phyloP scores from a whole-genome alignment of 2,888 invertebrate genomes.

The Erpobdella octoculata region DNA sequence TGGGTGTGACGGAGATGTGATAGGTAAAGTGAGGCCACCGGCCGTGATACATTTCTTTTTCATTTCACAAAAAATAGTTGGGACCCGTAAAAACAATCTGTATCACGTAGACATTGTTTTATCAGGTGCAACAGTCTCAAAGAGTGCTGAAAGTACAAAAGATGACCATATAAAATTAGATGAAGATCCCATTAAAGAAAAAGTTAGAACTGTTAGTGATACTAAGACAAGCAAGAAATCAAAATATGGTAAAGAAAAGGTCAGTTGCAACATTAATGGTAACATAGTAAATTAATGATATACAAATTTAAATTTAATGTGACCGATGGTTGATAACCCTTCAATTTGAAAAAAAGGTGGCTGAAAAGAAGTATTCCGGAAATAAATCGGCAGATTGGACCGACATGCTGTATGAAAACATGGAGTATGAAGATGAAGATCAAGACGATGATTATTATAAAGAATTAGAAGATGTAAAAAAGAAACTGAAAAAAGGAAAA shows the following conservation, averaged over 20 bases:
- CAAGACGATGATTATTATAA: neutral
- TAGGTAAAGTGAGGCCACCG: neutral
- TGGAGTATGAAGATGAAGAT: neutral
- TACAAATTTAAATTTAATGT: too few relatives aligned
- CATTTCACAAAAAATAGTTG: too few relatives aligned
- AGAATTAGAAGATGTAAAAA: neutral
- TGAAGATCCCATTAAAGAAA: neutral
- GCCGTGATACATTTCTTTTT: neutral
- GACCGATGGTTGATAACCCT: too few relatives aligned
- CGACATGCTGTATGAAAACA: neutral
- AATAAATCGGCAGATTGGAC: neutral
- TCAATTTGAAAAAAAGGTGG: too few relatives aligned
- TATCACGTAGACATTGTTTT: neutral
- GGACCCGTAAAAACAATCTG: too few relatives aligned
- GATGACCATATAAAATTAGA: slow-evolving; percentile 4
- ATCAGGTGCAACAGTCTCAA: neutral
- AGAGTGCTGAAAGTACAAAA: neutral
- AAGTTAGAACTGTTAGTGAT: neutral
- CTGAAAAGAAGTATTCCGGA: neutral
- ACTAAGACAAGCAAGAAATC: neutral
- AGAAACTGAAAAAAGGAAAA: neutral
- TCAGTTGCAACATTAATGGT: neutral
- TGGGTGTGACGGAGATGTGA: neutral
- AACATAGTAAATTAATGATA: neutral
- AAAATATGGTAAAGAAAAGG: neutral